Base-by-base conservation (phyloP, 2,113 vertebrate genomes). In the Chionis minor region DNA sequence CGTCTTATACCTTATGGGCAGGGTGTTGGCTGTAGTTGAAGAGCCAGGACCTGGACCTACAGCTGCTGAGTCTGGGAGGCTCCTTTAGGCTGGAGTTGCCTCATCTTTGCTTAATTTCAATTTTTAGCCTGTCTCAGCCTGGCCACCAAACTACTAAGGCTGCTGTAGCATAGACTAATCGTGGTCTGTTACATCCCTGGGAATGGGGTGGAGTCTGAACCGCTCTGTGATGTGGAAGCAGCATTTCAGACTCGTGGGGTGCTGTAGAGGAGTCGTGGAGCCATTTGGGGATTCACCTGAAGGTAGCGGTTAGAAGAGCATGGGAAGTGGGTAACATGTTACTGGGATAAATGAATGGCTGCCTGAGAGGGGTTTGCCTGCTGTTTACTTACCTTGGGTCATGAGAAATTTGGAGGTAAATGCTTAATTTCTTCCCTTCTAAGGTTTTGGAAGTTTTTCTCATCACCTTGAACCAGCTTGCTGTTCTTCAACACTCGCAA, bases 241-340 rank as follows among this genome's bases (percentile, higher is more conserved):
- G 30, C 1, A 1, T 77, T 89, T 52, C 17, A 42, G 63, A 19
- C 32, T 70, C 0, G 0, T 44, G 47, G 23, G 42, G 8, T 86
- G 65, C 51, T 51, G 7, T 23, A 54, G 45, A 61, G 66, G 58
- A 8, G 45, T 40, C 33, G 14, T 54, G 69, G 63, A 66, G 51
- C 40, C 13, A 1, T 45, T 61, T 65, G 20, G 30, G 32, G 59
- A 14, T 51, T 86, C 30, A 56, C 23, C 63, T 81, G 49, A 63
- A 83, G 40, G 35, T 27, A 33, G 15, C 58, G 62, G 18, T 54
- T 45, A 13, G 33, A 61, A 65, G 3, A 32, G 21, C 28, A 5
- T 8, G n/a, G n/a, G 16, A n/a, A 81, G 11, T 13, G 19, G 27
- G 22, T 56, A 42, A 30, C 16, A n/a, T 12, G 3, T 44, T 63